Base-by-base conservation (phyloP, 2,113 vertebrate species). In the Coregonus clupeaformis region DNA sequence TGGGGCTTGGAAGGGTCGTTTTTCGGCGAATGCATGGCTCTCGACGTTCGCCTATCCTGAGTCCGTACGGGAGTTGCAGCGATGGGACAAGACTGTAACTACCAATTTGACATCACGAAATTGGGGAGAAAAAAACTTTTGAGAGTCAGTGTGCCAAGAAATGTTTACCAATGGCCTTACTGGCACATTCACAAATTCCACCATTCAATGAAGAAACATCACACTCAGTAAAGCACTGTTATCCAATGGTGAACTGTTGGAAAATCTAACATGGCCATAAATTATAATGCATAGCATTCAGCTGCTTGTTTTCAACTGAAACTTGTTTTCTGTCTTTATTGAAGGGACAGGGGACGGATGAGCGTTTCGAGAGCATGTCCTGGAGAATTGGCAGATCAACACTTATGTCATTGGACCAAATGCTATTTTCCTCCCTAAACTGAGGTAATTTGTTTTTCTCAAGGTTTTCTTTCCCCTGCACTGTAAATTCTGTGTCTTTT, bases 361-460 rank as follows among this genome's bases (percentile, higher is more conserved):
- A 29, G 63, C 12, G 25, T 5, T 29, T 13, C 1, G 12, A 30
- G 22, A 29, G 24, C n/a, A 65, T 22, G 52, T 55, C 18, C 52
- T 18, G 52, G 52, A 25, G 60, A 81, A 49, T 75, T 87, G 84
- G 84, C 81, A 77, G 72, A 68, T 52, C 20, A 82, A 81, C 84
- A 84, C 49, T 60, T 29, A 73, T 80, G 80, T 74, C 73, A 82
- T 68, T 75, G 69, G 42, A 81, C 71, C 76, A 71, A 45, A 83
- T 36, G 18, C 30, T 67, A 67, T 59, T 22, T 64, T 73, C 59
- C 68, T 71, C 27, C 68, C 1, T 47, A 75, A 76, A 86, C 77
- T 71, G 71, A 64, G 69, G 77, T 47, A 55, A 55, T 69, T 74
- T 7, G 72, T 66, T 72, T 68, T 57, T n/a, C 22, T 24, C 59